Evolutionary conservation across 2,888 invertebrate genomes (phyloP).

Genomic region (Meloe dianella): DNA sequence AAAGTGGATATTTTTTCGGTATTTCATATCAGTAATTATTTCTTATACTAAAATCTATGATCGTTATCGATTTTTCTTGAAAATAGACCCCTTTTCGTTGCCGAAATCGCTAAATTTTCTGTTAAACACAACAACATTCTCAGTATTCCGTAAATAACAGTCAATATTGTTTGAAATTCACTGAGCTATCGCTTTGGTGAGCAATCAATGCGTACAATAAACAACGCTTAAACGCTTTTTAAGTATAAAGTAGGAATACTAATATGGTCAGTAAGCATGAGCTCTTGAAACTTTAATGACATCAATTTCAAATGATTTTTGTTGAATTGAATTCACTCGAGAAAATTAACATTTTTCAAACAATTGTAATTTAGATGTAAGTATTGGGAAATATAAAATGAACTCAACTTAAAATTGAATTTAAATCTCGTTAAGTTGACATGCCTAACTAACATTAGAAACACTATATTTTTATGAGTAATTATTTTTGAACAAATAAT

Average conservation of each 20-base stretch:
- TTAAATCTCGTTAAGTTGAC: neutral
- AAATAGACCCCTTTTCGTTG: no score
- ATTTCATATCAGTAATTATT: neutral
- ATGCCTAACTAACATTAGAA: neutral
- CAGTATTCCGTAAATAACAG: conserved; percentile 35
- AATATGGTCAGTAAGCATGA: conserved; percentile 28
- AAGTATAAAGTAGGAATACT: conserved; percentile 26
- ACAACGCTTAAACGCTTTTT: conserved; percentile 25
- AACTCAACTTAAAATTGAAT: neutral
- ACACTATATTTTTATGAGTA: no score
- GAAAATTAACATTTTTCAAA: conserved; percentile 39
- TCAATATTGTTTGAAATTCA: conserved; percentile 38
- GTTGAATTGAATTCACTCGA: conserved; percentile 25
- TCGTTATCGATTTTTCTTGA: neutral
- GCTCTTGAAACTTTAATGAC: conserved; percentile 26
- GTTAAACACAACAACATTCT: neutral
- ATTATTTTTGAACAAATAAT: neutral
- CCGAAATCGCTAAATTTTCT: neutral
- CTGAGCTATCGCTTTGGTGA: conserved; percentile 32
- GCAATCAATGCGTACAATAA: conserved; percentile 33
- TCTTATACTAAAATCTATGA: no score
- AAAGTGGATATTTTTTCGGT: no score
- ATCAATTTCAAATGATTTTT: conserved; percentile 28
- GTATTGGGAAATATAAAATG: neutral
- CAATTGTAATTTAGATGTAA: conserved; percentile 35